Base-by-base conservation (phyloP, 2,888 invertebrate genomes). In the Hydroisotoma schaefferi region DNA sequence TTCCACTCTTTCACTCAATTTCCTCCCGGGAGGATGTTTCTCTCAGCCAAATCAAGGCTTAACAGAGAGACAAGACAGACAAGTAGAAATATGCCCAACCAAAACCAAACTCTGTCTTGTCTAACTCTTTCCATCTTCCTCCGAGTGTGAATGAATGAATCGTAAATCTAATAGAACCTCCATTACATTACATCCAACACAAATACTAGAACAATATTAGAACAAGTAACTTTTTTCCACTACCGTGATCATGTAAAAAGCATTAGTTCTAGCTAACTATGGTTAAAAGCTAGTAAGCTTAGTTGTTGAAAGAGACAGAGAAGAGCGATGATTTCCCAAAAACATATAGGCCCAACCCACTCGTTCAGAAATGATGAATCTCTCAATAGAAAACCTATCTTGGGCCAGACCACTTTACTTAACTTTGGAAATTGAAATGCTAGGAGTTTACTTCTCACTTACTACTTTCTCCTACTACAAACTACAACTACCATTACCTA, bases 281-380 rank as follows among this genome's bases (percentile, higher is more conserved):
- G 8, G 33, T 15, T 33, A 33, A 33, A 33, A 15, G 8, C 33
- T 15, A 15, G 8, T 33, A 33, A 33, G 15, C 8, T 15, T 15
- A 6, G 33, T 15, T 33, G 33, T 33, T 6, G 15, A 10, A 33
- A 33, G 15, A 40, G 40, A 20, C 5, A 40, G 15, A 5, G 20
- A 40, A 40, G 15, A 4, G 49, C 57, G 48, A 47, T 55, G 53
- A 47, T 62, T 55, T 60, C 54, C 29, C 18, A 33, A 54, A 58
- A 69, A 51, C 67, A 70, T 70, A 70, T 70, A 70, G 69, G 53
- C 29, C 49, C 49, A 57, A 49, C 20, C 58, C 61, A 64, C 48
- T 57, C 56, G 55, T 57, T 55, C 55, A 58, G 67, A 69, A 69
- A 62, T 69, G 69, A 69, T 69, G 67, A 64, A 69, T 69, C 57